Percentiles rank a stretch among this genome's conserved stretches.
phyloP scores from a whole-genome alignment of 1,140 invertebrate genomes.

The Sesamia nonagrioides region DNA sequence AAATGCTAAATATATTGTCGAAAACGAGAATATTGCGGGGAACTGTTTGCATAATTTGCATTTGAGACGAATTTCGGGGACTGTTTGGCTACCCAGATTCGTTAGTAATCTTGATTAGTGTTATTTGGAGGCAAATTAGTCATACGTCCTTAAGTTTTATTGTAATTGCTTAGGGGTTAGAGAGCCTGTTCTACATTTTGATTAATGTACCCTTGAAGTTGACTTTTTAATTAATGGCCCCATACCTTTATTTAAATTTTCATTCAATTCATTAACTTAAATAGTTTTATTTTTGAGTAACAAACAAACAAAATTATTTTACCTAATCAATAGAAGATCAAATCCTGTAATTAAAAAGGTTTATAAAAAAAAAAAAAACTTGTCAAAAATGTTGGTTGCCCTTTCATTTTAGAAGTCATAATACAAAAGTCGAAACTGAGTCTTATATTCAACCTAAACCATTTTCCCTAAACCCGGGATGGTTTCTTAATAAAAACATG shows the following conservation, averaged over 20 bases:
- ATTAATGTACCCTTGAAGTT: neutral
- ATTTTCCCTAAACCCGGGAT: no score
- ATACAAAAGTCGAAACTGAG: neutral
- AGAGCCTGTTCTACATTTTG: neutral
- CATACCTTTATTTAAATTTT: no score
- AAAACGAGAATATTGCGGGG: conserved; percentile 76
- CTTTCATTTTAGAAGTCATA: no score
- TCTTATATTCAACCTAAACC: neutral
- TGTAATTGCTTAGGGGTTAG: neutral
- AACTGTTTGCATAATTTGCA: conserved; percentile 75
- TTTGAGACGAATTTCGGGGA: conserved; percentile 65
- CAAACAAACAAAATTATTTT: no score
- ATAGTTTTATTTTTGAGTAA: no score
- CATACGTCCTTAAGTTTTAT: conserved; percentile 27
- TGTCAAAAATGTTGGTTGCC: no score
- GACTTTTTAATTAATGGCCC: neutral
- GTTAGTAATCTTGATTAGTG: conserved; percentile 57
- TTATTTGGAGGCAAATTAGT: conserved; percentile 39
- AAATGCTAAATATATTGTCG: conserved; percentile 82
- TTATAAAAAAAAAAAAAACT: no score
- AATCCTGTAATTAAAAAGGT: no score
- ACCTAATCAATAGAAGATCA: no score
- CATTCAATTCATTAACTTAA: no score
- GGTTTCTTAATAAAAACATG: conserved; percentile 47
- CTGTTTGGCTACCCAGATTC: conserved; percentile 62